phyloP scores from a whole-genome alignment of 2,888 invertebrate genomes.

The Ischnus inquisitorius region DNA sequence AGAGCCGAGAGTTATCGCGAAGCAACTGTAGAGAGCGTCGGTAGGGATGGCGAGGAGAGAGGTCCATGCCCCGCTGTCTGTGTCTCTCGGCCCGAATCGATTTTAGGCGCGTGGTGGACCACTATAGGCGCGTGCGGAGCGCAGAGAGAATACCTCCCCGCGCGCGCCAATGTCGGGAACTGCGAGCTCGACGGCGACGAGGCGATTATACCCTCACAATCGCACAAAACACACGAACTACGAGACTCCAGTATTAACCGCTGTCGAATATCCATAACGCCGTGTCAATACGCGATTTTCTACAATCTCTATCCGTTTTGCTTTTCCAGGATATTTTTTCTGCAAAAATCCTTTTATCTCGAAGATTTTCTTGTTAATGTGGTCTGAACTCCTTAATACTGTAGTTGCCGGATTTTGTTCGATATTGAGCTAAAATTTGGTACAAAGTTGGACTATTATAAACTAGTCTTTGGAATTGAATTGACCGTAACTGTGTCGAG shows the following conservation, averaged over 20 bases:
- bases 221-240: conserved; percentile 18
- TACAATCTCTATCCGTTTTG: not conserved
- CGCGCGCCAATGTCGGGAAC: conserved; percentile 39
- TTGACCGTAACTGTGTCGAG: no score
- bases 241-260: not conserved
- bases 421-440: no score
- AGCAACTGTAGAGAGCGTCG: conserved; percentile 70
- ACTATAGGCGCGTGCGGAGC: conserved; percentile 74
- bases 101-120: conserved; percentile 81
- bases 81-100: conserved; percentile 80
- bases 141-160: conserved; percentile 35
- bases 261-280: not conserved
- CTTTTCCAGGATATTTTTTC: no score
- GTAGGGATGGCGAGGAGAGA: conserved; percentile 61
- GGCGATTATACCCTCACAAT: conserved; percentile 48
- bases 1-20: conserved; percentile 74
- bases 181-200: conserved; percentile 31
- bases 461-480: no score
- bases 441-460: no score
- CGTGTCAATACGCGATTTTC: no score
- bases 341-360: no score
- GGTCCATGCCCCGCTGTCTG: conserved; percentile 79
- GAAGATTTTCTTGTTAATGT: no score
- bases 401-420: no score
- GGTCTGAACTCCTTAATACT: no score